Evolutionary conservation across 1,140 invertebrate genomes (phyloP).

Genomic region (Drosophila serrata): DNA sequence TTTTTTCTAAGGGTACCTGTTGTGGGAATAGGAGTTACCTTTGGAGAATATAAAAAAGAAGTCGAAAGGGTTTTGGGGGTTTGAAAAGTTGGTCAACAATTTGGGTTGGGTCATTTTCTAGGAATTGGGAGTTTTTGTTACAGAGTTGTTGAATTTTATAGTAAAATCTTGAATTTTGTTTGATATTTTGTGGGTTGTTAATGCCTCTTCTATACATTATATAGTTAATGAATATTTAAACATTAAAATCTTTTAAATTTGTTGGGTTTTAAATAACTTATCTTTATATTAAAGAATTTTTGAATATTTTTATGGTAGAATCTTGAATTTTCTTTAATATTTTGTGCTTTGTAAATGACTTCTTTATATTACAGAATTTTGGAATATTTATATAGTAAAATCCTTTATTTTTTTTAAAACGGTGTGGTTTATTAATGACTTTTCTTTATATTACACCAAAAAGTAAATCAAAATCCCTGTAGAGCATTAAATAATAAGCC

Average conservation of each 20-base stretch:
- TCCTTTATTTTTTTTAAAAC: no score
- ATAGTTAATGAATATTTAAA: no score
- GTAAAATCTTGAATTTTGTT: not conserved
- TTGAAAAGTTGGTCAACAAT: not conserved
- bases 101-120: not conserved
- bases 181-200: not conserved
- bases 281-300: not conserved
- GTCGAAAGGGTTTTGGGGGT: not conserved
- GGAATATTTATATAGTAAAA: no score
- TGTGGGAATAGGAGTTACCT: conserved; percentile 3
- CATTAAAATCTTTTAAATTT: no score
- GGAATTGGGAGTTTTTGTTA: not conserved
- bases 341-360: not conserved
- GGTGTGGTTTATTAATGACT: no score
- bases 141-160: not conserved
- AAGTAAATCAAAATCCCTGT: not conserved
- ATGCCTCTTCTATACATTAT: not conserved
- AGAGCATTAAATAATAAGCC: not conserved
- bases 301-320: not conserved
- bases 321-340: not conserved
- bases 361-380: not conserved
- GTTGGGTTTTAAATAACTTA: no score
- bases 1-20: conserved; percentile 33
- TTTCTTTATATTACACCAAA: no score
- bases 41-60: not conserved